Conservation (phyloP, 2,797 vertebrate genomes). For the Brachyrhaphis roseni region DNA sequence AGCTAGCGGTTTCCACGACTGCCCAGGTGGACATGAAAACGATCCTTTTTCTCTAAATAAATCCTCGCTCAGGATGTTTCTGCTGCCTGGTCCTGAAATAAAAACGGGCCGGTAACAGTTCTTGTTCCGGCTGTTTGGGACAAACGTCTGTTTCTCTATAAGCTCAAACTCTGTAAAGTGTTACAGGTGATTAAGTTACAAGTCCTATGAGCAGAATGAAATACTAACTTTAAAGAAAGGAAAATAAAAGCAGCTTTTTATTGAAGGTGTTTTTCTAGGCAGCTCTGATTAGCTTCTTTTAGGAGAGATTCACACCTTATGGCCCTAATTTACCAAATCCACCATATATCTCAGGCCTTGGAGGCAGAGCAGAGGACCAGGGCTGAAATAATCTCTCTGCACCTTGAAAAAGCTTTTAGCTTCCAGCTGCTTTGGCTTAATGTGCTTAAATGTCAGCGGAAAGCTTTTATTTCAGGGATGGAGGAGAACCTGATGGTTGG, state of each 20-base stretch:
- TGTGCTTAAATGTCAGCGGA: not conserved
- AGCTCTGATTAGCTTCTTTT: not conserved
- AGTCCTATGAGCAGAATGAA: not conserved
- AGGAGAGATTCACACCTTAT: not conserved
- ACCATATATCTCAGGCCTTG: not conserved
- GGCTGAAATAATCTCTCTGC: not conserved
- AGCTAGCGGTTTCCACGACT: no score
- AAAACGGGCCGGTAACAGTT: not conserved
- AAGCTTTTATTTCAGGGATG: conserved; percentile 4
- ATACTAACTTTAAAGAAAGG: not conserved
- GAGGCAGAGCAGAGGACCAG: conserved; percentile 4
- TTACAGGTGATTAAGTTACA: not conserved
- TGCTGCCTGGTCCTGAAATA: not conserved
- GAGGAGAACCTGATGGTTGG: not conserved
- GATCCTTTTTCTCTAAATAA: not conserved
- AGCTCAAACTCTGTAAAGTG: not conserved
- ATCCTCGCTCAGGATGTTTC: not conserved
- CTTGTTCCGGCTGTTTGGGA: not conserved
- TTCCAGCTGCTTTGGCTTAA: conserved; percentile 7
- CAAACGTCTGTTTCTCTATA: not conserved
- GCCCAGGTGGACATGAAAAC: not conserved
- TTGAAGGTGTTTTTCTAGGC: not conserved
- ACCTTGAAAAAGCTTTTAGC: conserved; percentile 5
- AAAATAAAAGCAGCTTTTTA: not conserved
- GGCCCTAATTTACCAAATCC: not conserved